A percentile compares a stretch with the other conserved stretches of the same genome.
phyloP scores from a whole-genome alignment of 2,888 invertebrate species.

The Pocota personata region DNA sequence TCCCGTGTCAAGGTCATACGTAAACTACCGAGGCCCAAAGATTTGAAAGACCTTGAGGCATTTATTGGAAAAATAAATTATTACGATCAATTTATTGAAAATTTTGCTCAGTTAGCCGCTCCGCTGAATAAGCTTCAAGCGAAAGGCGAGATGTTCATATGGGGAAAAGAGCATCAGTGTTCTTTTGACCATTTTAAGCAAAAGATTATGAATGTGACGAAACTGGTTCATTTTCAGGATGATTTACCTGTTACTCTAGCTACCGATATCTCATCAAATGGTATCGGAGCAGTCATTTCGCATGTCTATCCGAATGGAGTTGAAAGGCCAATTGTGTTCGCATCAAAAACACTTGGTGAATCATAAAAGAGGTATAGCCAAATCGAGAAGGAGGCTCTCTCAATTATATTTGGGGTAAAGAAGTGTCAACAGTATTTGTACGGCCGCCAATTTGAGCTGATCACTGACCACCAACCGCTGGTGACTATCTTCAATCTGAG shows the following conservation, averaged over 20 bases:
- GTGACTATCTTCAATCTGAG: not conserved
- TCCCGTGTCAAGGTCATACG: not conserved
- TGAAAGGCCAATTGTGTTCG: conserved; percentile 23
- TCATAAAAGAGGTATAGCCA: not conserved
- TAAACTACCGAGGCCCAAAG: not conserved
- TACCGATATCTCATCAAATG: not conserved
- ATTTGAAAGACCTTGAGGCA: not conserved
- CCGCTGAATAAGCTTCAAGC: not conserved
- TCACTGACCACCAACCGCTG: not conserved
- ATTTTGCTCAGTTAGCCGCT: conserved; percentile 39
- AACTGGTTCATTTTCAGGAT: not conserved
- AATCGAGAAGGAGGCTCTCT: not conserved
- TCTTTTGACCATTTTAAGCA: no score
- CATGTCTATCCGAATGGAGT: conserved; percentile 33
- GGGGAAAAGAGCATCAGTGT: not conserved
- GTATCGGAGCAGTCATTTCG: conserved; percentile 45
- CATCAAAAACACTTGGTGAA: not conserved
- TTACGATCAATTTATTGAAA: not conserved
- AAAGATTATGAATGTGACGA: no score
- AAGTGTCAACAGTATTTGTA: not conserved
- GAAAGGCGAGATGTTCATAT: not conserved
- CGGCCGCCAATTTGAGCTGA: not conserved
- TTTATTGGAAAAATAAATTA: no score
- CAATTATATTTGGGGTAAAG: not conserved
- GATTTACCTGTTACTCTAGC: not conserved